Conservation (phyloP, 2,888 invertebrate species). For the Trichopoda pennipes region DNA sequence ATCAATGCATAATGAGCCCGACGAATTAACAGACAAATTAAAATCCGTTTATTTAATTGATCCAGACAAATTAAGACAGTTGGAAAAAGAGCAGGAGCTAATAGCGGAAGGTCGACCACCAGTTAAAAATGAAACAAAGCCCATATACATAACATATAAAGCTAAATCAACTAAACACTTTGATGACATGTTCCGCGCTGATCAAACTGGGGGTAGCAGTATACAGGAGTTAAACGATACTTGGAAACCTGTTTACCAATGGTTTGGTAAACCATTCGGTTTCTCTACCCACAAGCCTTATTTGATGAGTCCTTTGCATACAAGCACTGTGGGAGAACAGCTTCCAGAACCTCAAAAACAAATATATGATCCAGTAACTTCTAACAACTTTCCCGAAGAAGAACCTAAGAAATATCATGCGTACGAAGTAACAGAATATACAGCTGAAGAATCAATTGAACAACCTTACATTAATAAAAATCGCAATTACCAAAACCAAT, state of each 20-base stretch:
- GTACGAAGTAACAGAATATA: slow-evolving; percentile 78
- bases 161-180: slow-evolving; percentile 25
- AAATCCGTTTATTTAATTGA: slow-evolving; percentile 63
- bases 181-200: slow-evolving; percentile 8
- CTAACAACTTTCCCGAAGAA: slow-evolving; percentile 68
- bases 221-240: slow-evolving; percentile 75
- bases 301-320: slow-evolving; percentile 75
- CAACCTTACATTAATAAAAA: slow-evolving; percentile 62
- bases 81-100: slow-evolving; percentile 78
- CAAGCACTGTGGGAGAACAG: slow-evolving; percentile 72
- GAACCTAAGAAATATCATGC: slow-evolving; percentile 63
- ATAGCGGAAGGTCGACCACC: slow-evolving; percentile 76
- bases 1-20: slow-evolving; percentile 46
- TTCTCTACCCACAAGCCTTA: slow-evolving; percentile 72
- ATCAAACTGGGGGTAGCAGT: slow-evolving; percentile 73
- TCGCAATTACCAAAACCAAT: slow-evolving; percentile 68
- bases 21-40: slow-evolving; percentile 44
- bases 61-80: slow-evolving; percentile 71
- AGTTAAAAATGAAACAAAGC: slow-evolving; percentile 69
- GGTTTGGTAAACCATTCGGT: slow-evolving; percentile 61
- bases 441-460: slow-evolving; percentile 75
- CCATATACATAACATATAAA: slow-evolving; percentile 46
- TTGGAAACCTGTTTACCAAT: slow-evolving; percentile 77
- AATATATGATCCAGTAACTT: slow-evolving; percentile 42
- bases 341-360: slow-evolving; percentile 75